phyloP scores from a whole-genome alignment of 2,797 vertebrate genomes.

The Ficedula albicollis region DNA sequence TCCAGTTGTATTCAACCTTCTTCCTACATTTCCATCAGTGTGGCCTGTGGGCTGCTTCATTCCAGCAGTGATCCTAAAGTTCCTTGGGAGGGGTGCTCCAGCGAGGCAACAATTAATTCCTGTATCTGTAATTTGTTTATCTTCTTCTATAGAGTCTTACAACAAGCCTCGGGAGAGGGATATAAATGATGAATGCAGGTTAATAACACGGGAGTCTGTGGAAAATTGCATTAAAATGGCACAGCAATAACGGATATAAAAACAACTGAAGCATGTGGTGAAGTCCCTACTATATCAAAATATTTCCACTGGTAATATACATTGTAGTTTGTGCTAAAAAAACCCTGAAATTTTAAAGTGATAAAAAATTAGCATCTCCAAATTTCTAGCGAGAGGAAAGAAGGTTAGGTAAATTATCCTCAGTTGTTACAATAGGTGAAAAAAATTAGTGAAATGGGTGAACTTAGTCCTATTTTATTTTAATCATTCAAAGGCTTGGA shows the following conservation, averaged over 20 bases:
- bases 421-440: not conserved
- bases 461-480: not conserved
- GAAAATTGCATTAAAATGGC: slow-evolving; percentile 54
- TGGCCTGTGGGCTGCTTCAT: not conserved
- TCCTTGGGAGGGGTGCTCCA: not conserved
- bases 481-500: not conserved
- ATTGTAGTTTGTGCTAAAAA: not conserved
- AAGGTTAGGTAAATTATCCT: not conserved
- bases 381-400: not conserved
- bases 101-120: slow-evolving; percentile 43
- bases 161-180: slow-evolving; percentile 16
- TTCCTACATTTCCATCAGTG: not conserved
- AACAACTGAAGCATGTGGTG: slow-evolving; percentile 21
- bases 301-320: slow-evolving; percentile 37
- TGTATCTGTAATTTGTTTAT: slow-evolving; percentile 46
- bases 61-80: not conserved
- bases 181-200: slow-evolving; percentile 55
- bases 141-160: slow-evolving; percentile 12
- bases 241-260: slow-evolving; percentile 46
- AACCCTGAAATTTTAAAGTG: not conserved
- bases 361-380: not conserved
- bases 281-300: slow-evolving; percentile 9
- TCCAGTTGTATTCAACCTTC: not conserved
- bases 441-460: not conserved
- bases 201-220: not conserved